Conservation (phyloP, 2,113 vertebrate genomes). For the Colossoma macropomum region DNA sequence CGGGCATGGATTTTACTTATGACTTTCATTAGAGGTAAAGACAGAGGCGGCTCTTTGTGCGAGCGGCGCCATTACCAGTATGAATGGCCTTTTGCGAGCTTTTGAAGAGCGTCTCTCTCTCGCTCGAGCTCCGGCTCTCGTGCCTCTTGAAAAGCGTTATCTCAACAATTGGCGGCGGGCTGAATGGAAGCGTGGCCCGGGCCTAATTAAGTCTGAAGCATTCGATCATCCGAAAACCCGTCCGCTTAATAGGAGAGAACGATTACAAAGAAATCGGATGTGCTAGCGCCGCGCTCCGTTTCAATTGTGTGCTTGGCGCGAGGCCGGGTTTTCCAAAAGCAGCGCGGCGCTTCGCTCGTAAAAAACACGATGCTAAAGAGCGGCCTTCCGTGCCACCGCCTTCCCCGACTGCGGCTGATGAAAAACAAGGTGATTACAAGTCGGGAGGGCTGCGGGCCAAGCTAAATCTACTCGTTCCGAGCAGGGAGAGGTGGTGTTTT, state of each 20-base stretch:
- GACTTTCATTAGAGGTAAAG: conserved; percentile 63
- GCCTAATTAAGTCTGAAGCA: conserved; percentile 66
- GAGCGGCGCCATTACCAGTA: conserved; percentile 44
- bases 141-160: conserved; percentile 47
- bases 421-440: conserved; percentile 60
- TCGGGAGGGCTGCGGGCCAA: conserved; percentile 44
- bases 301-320: background rate
- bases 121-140: conserved; percentile 32
- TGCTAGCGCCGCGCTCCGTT: background rate
- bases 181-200: conserved; percentile 57
- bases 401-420: conserved; percentile 47
- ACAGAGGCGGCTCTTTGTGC: conserved; percentile 45
- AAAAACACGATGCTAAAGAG: conserved; percentile 39
- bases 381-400: conserved; percentile 36
- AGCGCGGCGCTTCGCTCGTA: background rate
- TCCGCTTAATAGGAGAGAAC: conserved; percentile 63
- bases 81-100: conserved; percentile 53
- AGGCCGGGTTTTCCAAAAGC: background rate
- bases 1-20: conserved; percentile 61
- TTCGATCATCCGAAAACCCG: conserved; percentile 46
- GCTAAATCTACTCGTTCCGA: conserved; percentile 41
- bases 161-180: conserved; percentile 49
- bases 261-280: conserved; percentile 69
- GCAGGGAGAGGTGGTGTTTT: conserved; percentile 26
- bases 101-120: conserved; percentile 42